Percentiles rank a stretch among this genome's conserved stretches.
phyloP scores from a whole-genome alignment of 2,113 vertebrate species.

The Channa maculata region DNA sequence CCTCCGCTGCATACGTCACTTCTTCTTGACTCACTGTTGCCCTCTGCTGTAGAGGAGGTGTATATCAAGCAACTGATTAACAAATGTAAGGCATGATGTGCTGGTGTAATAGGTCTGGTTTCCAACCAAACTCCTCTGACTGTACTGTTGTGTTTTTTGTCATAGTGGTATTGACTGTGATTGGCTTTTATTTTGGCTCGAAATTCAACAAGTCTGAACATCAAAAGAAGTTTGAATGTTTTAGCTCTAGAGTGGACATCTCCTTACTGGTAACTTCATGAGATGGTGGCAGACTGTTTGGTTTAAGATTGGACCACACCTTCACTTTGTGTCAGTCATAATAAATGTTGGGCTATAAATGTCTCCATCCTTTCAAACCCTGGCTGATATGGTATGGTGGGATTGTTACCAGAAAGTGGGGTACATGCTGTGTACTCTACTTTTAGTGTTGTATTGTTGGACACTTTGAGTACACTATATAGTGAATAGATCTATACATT shows the following conservation, averaged over 20 bases:
- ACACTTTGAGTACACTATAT: no score
- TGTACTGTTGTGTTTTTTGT: background rate
- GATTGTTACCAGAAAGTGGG: no score
- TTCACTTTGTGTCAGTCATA: constrained; percentile 6
- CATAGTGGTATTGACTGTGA: background rate
- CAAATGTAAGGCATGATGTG: constrained; percentile 87
- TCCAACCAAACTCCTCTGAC: constrained; percentile 26
- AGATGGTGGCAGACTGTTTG: constrained; percentile 25
- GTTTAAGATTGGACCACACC: constrained; percentile 31
- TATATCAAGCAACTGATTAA: constrained; percentile 92
- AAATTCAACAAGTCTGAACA: background rate
- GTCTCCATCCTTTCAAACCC: constrained; percentile 41
- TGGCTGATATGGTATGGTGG: background rate
- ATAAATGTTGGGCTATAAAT: background rate
- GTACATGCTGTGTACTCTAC: no score
- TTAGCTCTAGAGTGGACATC: background rate
- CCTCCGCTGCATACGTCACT: constrained; percentile 34
- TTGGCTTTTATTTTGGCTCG: background rate
- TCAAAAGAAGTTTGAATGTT: background rate
- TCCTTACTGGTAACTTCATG: no score
- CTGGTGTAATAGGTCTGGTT: constrained; percentile 8
- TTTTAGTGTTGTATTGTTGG: no score
- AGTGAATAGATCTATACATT: no score
- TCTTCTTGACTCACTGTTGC: constrained; percentile 64
- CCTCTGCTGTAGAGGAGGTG: constrained; percentile 87